Evolutionary conservation across 2,113 vertebrate genomes (phyloP), one percentile per base, ranked within the genome.

Genomic region (Myiopsitta monachus): DNA sequence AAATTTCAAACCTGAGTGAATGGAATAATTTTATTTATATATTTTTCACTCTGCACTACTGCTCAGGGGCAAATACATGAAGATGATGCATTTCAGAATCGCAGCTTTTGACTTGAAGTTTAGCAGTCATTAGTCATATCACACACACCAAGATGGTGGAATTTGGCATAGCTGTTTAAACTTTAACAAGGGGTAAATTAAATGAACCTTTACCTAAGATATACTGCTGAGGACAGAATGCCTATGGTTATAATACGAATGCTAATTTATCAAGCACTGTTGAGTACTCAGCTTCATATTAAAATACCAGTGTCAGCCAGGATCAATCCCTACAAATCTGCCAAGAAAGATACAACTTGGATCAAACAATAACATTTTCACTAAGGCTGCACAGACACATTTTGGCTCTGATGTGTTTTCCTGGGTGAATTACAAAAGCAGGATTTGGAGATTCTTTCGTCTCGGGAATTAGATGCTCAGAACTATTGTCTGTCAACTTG

Each of bases 281-380:
- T 64, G 67, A 86, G 77, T 26, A n/a, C 77, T 89, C 77, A 66
- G 83, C 92, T 89, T 81, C 38, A 1, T 43, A 26, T 54, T 93
- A 49, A 92, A 95, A 78, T 15, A 81, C 66, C 57, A 31, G 61
- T 47, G 47, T 47, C 94, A 76, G 88, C 33, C 83, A 93, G 88
- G 91, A 96, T 96, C 96, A 92, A 84, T 87, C 92, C 88, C 73
- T 76, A 76, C 95, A 95, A 95, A 92, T 92, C 92, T 96, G 93
- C 88, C 80, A 85, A 74, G 94, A 67, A 96, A 87, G 86, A 87
- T 88, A 94, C 86, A 92, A 87, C 78, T 94, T 91, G 90, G 90
- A 95, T 96, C 93, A 97, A 96, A 93, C 86, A 95, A 76, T 46
- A 85, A 63, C 70, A 59, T 93, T 97, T 95, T 87, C 24, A 28